Base-by-base conservation (phyloP, 2,797 vertebrate species). In the Alcedo atthis region DNA sequence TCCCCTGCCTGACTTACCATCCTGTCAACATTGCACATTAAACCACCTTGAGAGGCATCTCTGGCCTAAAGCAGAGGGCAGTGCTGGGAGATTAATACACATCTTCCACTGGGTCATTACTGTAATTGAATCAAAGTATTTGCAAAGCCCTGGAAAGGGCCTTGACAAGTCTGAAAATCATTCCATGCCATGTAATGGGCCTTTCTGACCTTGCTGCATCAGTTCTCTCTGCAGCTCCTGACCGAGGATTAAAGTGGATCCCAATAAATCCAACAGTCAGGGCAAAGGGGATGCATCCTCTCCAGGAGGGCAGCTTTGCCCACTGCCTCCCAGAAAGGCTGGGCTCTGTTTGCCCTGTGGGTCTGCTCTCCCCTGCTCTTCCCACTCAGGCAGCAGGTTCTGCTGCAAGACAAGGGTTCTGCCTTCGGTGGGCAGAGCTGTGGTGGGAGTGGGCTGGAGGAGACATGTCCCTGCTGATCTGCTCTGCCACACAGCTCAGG, bases 71-170 rank as follows among this genome's bases (percentile, higher is more conserved):
- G 71, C 68, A 75, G 79, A 61, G 37, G 40, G 49, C 54, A 77
- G 54, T 63, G 90, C 55, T 2, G 7, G 42, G 66, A 87, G 63
- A 95, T 88, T 85, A 95, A 73, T 69, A 48, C 3, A 0, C 64
- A n/a, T 87, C 86, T 92, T 95, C 63, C 74, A 45, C 81, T 62
- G 74, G 75, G 70, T 85, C 79, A 74, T 92, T 24, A 20, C 8
- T 70, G 49, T 90, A 89, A 95, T 87, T 85, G 66, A 94, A 95
- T 94, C 88, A 86, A 82, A 87, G 85, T 51, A 69, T 94, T 90
- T 89, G 35, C 64, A 94, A 86, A 87, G 53, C 87, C 33, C n/a
- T 63, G 70, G 55, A 35, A 92, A 81, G 35, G 63, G 53, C 74
- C 33, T 59, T 90, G 90, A 69, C 61, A 76, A 87, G 74, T 54